A percentile compares a stretch with the other conserved stretches of the same genome.
These are phyloP conservation scores for Setipinna tenuifilis DNA, from an alignment of 2,797 vertebrate genomes.

Conservation along the genomic window DNA sequence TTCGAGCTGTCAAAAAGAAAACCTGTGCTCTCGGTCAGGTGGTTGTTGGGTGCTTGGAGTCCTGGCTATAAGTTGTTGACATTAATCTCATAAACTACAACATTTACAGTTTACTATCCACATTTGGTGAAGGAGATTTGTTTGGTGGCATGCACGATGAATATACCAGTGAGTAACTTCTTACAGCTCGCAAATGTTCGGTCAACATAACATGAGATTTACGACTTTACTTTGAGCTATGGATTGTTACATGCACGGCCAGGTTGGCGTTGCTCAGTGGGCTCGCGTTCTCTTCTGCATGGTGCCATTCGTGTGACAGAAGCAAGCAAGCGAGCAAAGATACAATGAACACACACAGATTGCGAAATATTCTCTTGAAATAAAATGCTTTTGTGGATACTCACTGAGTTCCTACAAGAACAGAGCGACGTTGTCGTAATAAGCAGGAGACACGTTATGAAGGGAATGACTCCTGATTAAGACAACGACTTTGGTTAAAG, in stretches of 20 bases:
- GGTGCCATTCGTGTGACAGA: neutral
- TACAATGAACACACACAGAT: neutral
- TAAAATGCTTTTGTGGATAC: neutral
- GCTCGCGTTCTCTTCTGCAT: neutral
- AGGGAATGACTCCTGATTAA: no score
- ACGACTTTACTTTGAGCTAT: neutral
- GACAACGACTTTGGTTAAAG: no score
- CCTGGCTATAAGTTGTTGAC: neutral
- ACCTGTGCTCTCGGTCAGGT: slow-evolving; percentile 26
- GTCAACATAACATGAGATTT: neutral
- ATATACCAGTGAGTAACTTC: neutral
- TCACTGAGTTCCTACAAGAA: no score
- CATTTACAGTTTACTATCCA: neutral
- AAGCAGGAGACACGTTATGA: no score
- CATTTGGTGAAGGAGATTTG: neutral
- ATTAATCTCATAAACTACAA: neutral
- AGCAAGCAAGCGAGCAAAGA: neutral
- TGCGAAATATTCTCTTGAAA: neutral
- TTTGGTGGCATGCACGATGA: neutral
- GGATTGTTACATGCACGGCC: neutral
- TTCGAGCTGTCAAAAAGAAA: slow-evolving; percentile 39
- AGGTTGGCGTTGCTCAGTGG: slow-evolving; percentile 10
- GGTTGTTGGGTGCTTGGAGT: slow-evolving; percentile 30
- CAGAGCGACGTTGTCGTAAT: no score
- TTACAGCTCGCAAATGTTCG: neutral